These are phyloP conservation scores for Lanius collurio DNA, from an alignment of 2,113 vertebrate genomes.

Conservation along the genomic window DNA sequence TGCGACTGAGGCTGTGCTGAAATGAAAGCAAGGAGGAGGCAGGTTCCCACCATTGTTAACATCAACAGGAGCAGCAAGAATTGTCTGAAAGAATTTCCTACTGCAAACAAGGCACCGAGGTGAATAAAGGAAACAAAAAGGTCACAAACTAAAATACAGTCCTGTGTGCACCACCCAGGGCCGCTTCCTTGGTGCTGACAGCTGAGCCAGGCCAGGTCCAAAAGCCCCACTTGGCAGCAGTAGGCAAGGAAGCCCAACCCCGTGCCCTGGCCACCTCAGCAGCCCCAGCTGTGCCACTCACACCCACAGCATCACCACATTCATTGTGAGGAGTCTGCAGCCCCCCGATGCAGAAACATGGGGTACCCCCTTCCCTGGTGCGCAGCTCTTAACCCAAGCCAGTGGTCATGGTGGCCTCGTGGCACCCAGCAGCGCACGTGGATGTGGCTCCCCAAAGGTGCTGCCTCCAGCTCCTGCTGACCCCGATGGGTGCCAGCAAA, in stretches of 20 bases:
- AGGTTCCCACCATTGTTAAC: constrained; percentile 48
- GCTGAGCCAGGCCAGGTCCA: neutral
- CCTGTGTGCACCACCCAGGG: neutral
- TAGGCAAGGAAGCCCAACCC: neutral
- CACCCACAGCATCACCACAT: fast-evolving
- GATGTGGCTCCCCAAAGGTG: neutral
- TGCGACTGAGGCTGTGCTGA: fast-evolving
- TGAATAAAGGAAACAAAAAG: neutral
- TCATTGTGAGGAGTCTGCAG: fast-evolving
- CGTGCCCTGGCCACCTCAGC: neutral
- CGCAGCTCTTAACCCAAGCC: neutral
- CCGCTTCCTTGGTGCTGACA: neutral
- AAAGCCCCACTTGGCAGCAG: neutral
- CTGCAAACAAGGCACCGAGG: neutral
- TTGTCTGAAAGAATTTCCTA: constrained; percentile 15
- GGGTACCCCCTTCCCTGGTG: fast-evolving
- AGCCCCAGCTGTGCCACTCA: neutral
- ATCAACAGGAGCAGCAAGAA: neutral
- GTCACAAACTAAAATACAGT: neutral
- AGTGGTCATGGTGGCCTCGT: fast-evolving
- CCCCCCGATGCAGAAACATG: fast-evolving
- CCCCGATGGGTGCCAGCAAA: neutral
- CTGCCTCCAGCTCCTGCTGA: neutral
- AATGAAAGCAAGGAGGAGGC: neutral
- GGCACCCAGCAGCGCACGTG: fast-evolving